Base-by-base conservation (phyloP, 1,140 invertebrate species). In the Tetragonula clypearis region DNA sequence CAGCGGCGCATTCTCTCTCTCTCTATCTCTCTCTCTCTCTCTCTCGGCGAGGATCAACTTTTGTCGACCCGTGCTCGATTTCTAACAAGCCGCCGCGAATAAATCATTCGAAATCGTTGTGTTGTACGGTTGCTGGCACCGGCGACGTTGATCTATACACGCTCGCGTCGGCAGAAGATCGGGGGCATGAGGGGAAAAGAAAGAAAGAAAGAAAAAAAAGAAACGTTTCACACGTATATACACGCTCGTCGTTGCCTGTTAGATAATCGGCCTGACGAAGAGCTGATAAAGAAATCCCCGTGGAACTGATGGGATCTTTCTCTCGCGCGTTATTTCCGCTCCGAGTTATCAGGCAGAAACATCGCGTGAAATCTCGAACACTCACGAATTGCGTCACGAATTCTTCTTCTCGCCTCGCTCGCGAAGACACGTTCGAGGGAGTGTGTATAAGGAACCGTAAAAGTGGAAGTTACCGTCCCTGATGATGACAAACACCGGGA, bases 1-100 rank as follows among this genome's bases (percentile, higher is more conserved):
- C 85, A 79, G 62, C 80, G 79, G 55, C 15, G 84, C 75, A 88
- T 88, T 84, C 84, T 68, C 76, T 49, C 35, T 35, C 35, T 35
- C 35, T 35, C 35, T 35, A n/a, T n/a, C 35, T 35, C 35, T 35
- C 35, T 35, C 35, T 35, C 35, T 35, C 35, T 84, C 84, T 68
- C 72, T 9, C 41, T 56, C 26, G 74, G 56, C 41, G 65, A 86
- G 26, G 88, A 90, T 90, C 86, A 84, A 90, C 81, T 90, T 90
- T 90, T 90, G 89, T 87, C 87, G 89, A 90, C 82, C 79, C 68
- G 65, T 66, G 53, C 83, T 90, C 88, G 86, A 87, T 90, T 90
- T 90, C 86, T 87, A 90, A 84, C 86, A 53, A 79, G 60, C 83
- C 77, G 80, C 12, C 35, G 35, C 35, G 60, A 73, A 89, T 90